These are phyloP conservation scores for Prionchulus punctatus DNA, from an alignment of 2,888 invertebrate genomes.

Conservation along the genomic window DNA sequence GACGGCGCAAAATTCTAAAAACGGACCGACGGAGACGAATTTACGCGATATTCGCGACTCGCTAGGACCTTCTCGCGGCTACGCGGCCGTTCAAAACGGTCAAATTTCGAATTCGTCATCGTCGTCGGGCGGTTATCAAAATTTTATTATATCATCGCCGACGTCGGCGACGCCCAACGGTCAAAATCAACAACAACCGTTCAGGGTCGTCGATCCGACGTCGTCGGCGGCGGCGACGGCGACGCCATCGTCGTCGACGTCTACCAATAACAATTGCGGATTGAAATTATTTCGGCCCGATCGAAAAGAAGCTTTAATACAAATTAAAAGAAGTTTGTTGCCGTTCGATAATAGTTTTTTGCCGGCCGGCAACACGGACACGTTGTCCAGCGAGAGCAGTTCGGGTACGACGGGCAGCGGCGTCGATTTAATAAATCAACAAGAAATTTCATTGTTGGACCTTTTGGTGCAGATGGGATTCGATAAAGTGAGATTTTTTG, in stretches of 20 bases:
- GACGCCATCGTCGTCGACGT: background rate
- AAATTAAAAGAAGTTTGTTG: background rate
- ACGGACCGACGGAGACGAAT: background rate
- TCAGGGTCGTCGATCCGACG: background rate
- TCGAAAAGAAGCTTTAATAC: background rate
- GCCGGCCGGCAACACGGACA: background rate
- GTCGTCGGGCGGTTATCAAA: background rate
- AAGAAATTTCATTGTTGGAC: slow-evolving; percentile 14
- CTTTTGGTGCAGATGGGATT: slow-evolving; percentile 16
- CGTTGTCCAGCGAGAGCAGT: slow-evolving; percentile 1
- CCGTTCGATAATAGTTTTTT: background rate
- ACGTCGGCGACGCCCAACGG: background rate
- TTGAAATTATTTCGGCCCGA: background rate
- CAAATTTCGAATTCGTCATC: background rate
- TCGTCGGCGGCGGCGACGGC: background rate
- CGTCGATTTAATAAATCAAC: background rate
- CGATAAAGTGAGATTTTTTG: slow-evolving; percentile 14
- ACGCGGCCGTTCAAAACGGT: background rate
- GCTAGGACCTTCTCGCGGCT: background rate
- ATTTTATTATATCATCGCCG: no score
- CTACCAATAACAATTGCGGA: background rate
- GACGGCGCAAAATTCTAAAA: no score
- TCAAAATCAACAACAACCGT: no score
- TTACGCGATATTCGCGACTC: background rate
- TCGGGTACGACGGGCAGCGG: slow-evolving; percentile 1